These are phyloP conservation scores for Noctua janthe DNA, from an alignment of 2,888 invertebrate genomes.

Conservation along the genomic window DNA sequence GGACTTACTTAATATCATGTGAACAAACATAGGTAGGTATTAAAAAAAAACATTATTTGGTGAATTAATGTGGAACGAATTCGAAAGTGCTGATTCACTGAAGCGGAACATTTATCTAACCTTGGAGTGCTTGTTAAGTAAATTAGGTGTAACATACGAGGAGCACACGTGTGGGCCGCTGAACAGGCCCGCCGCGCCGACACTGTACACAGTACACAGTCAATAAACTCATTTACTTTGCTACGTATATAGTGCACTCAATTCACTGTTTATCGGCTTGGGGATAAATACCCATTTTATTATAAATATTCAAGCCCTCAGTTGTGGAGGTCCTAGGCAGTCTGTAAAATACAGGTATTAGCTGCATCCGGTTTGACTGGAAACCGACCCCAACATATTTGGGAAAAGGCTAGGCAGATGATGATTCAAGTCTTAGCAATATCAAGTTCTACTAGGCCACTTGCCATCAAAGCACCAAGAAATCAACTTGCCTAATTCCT, in stretches of 20 bases:
- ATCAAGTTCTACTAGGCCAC: background rate
- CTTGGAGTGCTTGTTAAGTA: constrained; percentile 47
- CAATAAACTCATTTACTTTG: constrained; percentile 6
- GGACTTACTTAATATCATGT: constrained; percentile 12
- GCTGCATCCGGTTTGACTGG: too few species aligned
- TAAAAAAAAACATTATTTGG: background rate
- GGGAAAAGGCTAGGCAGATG: too few species aligned
- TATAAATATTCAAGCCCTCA: too few species aligned
- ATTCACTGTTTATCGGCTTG: constrained; percentile 3
- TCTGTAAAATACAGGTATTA: too few species aligned
- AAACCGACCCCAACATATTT: too few species aligned
- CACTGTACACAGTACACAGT: background rate
- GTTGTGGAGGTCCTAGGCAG: too few species aligned
- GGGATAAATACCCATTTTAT: too few species aligned
- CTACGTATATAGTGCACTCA: background rate
- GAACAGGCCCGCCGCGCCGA: background rate
- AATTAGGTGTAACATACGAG: background rate
- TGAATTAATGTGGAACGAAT: constrained; percentile 27
- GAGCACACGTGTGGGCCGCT: constrained; percentile 17
- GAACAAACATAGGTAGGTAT: constrained; percentile 11
- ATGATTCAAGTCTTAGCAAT: background rate
- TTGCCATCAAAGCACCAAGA: background rate
- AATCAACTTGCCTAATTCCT: background rate
- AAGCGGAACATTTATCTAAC: constrained; percentile 53
- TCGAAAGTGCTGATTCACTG: constrained; percentile 59